Percentiles rank a stretch among this genome's conserved stretches.
These are phyloP conservation scores for Fragum whitleyi DNA, from an alignment of 2,888 invertebrate genomes.

Conservation along the genomic window DNA sequence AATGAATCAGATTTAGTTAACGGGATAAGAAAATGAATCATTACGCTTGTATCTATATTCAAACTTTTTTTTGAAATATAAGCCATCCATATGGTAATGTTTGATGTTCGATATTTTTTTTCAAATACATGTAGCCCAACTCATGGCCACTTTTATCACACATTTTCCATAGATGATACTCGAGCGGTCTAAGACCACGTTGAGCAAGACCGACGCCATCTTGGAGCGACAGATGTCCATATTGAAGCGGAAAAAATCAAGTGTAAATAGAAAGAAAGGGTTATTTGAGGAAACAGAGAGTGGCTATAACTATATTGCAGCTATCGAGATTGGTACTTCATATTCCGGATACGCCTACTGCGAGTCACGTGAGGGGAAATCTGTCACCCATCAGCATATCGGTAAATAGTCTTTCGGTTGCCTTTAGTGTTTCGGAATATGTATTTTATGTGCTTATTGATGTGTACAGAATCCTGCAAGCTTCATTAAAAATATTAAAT, in stretches of 20 bases:
- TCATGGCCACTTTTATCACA: no score
- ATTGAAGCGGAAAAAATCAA: slow-evolving; percentile 6
- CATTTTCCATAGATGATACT: slow-evolving; percentile 4
- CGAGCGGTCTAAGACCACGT: slow-evolving; percentile 18
- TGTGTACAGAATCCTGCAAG: no score
- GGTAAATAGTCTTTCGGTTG: slow-evolving; percentile 23
- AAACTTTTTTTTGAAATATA: no score
- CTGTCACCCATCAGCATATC: slow-evolving; percentile 55
- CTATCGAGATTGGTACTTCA: slow-evolving; percentile 60
- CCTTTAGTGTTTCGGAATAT: neutral
- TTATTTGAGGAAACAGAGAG: slow-evolving; percentile 42
- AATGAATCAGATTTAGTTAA: no score
- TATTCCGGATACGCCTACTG: slow-evolving; percentile 62
- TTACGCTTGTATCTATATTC: no score
- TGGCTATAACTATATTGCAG: slow-evolving; percentile 44
- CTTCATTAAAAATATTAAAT: no score
- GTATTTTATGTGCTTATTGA: neutral
- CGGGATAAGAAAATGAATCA: no score
- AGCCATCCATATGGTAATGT: no score
- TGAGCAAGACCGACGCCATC: slow-evolving; percentile 22
- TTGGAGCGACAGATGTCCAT: slow-evolving; percentile 19
- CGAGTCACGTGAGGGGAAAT: slow-evolving; percentile 48
- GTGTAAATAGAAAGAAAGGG: slow-evolving; percentile 16
- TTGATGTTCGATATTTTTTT: no score
- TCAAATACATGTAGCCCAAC: no score